Evolutionary conservation across 53 echinoderm and acorn worm species (phyloP).

Genomic region (Patiria pectinifera): DNA sequence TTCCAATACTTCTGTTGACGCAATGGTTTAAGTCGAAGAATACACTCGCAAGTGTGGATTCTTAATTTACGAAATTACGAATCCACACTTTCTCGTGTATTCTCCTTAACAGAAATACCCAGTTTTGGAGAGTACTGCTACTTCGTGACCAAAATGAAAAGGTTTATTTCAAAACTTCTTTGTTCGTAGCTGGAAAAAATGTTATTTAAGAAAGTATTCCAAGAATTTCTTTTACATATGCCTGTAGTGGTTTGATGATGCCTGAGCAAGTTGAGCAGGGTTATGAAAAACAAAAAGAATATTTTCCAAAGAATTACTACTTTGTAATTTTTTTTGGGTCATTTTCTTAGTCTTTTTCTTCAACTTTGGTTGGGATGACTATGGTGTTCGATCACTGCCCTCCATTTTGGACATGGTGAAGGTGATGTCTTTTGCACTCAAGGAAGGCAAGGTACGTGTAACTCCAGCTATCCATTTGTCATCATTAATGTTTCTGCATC

Average conservation of each 20-base stretch:
- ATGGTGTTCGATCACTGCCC: conserved; percentile 85
- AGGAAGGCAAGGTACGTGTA: conserved; percentile 86
- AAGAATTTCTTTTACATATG: neutral
- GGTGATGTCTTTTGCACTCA: conserved; percentile 93
- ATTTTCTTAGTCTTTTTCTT: conserved; percentile 86
- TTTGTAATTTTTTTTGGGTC: neutral
- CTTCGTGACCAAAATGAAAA: neutral
- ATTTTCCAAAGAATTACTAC: neutral
- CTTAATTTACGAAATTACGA: no score
- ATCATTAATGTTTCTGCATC: neutral
- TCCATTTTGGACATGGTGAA: conserved; percentile 98
- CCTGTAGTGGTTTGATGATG: no score
- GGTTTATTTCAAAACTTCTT: neutral
- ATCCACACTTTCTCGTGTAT: no score
- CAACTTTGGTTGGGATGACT: conserved; percentile 99
- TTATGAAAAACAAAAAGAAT: no score
- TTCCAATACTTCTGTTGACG: no score
- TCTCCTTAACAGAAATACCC: no score
- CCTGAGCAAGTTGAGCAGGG: no score
- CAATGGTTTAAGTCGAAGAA: no score
- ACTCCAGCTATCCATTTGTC: neutral
- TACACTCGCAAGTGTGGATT: no score
- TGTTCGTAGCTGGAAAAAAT: neutral
- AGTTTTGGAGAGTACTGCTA: no score
- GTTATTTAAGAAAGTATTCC: neutral